Evolutionary conservation across 2,797 vertebrate genomes (phyloP).

Genomic region (Antrozous pallidus): DNA sequence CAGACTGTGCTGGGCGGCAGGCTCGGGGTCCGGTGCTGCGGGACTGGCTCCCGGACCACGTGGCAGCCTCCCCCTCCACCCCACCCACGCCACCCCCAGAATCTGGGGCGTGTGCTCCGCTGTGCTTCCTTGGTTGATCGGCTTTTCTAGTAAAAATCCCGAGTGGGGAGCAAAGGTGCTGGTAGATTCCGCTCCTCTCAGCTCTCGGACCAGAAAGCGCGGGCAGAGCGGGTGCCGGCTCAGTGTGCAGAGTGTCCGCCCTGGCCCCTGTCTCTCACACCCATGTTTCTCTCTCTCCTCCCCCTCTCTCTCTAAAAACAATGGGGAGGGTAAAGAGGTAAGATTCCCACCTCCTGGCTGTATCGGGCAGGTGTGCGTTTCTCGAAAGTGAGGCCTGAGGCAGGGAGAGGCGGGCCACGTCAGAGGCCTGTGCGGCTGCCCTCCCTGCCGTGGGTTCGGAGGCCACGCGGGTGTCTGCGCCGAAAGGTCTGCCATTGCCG

Average conservation of each 20-base stretch:
- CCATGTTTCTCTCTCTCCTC: neutral
- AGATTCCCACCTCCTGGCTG: too few species aligned
- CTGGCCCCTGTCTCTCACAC: neutral
- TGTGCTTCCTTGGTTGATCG: neutral
- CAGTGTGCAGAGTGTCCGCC: neutral
- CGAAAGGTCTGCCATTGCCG: too few species aligned
- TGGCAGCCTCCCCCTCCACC: too few species aligned
- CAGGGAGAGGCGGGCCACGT: too few species aligned
- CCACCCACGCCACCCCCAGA: too few species aligned
- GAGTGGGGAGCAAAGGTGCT: neutral
- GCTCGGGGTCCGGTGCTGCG: neutral
- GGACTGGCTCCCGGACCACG: neutral
- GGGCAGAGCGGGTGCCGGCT: neutral
- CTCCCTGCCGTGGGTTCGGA: too few species aligned
- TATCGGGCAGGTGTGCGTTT: too few species aligned
- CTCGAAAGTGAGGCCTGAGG: too few species aligned
- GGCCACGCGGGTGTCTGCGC: too few species aligned
- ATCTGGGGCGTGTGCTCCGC: rapidly evolving
- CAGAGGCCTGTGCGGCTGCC: too few species aligned
- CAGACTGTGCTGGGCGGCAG: neutral
- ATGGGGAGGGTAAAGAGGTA: too few species aligned
- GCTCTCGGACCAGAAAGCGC: too few species aligned
- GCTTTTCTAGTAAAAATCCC: neutral
- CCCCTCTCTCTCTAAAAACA: neutral
- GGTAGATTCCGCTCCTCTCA: neutral